Evolutionary conservation across 1,140 invertebrate genomes (phyloP).

Genomic region (Lepidurus couesii): DNA sequence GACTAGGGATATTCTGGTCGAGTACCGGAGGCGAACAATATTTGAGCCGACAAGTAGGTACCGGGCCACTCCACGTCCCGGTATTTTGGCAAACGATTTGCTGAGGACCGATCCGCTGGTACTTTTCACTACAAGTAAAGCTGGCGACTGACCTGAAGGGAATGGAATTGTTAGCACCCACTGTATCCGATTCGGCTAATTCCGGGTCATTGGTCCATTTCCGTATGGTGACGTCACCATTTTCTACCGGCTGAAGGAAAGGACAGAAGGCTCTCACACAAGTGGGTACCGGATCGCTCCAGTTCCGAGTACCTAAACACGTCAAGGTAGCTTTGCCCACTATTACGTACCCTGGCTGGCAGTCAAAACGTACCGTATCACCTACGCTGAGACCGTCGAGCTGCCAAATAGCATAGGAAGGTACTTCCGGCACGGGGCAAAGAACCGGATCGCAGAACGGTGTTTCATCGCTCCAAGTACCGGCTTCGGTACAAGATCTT

Average conservation of each 20-base stretch:
- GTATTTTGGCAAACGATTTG: conserved; percentile 40
- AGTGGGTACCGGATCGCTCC: conserved; percentile 40
- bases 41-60: conserved; percentile 41
- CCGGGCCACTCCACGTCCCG: conserved; percentile 41
- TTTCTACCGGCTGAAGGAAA: conserved; percentile 24
- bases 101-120: conserved; percentile 42
- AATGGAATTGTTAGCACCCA: neutral
- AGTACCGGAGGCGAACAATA: conserved; percentile 39
- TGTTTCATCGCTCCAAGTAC: conserved; percentile 43
- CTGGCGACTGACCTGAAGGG: conserved; percentile 35
- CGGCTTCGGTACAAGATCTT: conserved; percentile 38
- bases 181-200: conserved; percentile 10
- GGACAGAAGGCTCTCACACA: conserved; percentile 37
- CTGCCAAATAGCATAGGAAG: conserved; percentile 26
- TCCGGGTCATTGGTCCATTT: conserved; percentile 28
- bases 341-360: conserved; percentile 46
- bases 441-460: conserved; percentile 41
- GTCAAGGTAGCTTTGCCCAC: conserved; percentile 37
- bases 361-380: conserved; percentile 47
- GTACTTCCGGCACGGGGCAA: conserved; percentile 37
- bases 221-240: conserved; percentile 34
- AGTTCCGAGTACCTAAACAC: conserved; percentile 43
- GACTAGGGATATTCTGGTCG: conserved; percentile 40
- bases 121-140: conserved; percentile 44
- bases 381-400: conserved; percentile 45